A percentile compares a stretch with the other conserved stretches of the same genome.
Conservation (phyloP, 2,113 vertebrate genomes). For the Bos indicus region DNA sequence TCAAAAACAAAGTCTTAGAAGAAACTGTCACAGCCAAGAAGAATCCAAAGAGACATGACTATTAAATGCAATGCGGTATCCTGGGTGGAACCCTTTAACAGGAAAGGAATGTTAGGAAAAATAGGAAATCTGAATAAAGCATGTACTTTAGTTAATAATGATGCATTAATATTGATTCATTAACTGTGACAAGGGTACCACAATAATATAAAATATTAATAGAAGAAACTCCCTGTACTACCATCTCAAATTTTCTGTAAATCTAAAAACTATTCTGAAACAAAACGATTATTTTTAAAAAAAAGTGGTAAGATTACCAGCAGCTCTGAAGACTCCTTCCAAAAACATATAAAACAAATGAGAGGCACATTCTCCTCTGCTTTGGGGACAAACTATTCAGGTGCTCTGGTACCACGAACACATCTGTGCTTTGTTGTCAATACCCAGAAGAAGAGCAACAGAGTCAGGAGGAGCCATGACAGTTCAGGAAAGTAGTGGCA, state of each 20-base stretch:
- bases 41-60: background rate
- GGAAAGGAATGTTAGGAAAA: background rate
- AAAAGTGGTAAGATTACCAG: background rate
- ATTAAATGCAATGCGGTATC: background rate
- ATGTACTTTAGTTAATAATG: background rate
- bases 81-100: background rate
- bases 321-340: background rate
- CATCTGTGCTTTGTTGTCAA: background rate
- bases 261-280: constrained; percentile 1
- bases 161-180: background rate
- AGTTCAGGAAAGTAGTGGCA: background rate
- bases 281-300: background rate
- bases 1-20: background rate
- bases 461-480: background rate
- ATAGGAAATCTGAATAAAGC: background rate
- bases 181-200: background rate
- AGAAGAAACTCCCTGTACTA: background rate
- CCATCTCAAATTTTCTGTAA: background rate
- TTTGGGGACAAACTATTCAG: background rate
- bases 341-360: background rate
- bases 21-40: background rate
- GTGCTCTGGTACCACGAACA: background rate
- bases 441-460: background rate
- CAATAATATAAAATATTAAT: background rate
- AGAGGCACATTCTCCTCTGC: background rate